These are phyloP conservation scores for Penaeus indicus DNA, from an alignment of 1,140 invertebrate species.

Conservation along the genomic window DNA sequence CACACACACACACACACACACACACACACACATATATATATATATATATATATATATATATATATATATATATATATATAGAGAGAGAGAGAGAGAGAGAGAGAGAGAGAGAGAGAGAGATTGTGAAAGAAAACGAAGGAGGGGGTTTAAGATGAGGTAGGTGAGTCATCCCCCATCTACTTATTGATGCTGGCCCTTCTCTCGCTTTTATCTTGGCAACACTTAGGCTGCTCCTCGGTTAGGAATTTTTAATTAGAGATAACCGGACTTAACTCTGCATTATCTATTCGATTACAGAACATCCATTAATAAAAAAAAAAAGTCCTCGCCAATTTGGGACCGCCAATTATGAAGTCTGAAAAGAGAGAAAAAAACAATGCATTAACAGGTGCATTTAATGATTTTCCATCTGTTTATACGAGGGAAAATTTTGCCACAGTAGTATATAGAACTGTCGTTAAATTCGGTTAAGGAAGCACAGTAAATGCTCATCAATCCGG, in stretches of 20 bases:
- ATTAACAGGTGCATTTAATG: not conserved
- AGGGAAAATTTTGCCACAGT: no score
- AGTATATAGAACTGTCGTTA: no score
- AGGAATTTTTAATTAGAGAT: no score
- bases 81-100: not conserved
- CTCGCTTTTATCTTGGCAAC: not conserved
- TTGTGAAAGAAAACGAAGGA: not conserved
- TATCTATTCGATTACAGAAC: no score
- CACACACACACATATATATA: slow-evolving; percentile 15
- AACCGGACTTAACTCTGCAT: no score
- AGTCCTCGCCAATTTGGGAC: no score
- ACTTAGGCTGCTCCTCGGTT: no score
- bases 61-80: slow-evolving; percentile 5
- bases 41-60: not conserved
- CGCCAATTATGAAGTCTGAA: not conserved
- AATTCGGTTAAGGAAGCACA: no score
- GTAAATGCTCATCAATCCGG: no score
- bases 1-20: slow-evolving; percentile 25
- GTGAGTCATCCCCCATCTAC: not conserved
- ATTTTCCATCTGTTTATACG: not conserved
- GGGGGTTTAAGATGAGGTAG: not conserved
- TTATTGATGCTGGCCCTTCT: slow-evolving; percentile 1
- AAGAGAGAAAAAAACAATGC: not conserved
- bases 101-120: slow-evolving; percentile 27
- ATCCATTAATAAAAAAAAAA: no score